Percentiles rank a stretch among this genome's conserved stretches.
phyloP scores from a whole-genome alignment of 2,113 vertebrate species.

The Ptilonorhynchus violaceus region DNA sequence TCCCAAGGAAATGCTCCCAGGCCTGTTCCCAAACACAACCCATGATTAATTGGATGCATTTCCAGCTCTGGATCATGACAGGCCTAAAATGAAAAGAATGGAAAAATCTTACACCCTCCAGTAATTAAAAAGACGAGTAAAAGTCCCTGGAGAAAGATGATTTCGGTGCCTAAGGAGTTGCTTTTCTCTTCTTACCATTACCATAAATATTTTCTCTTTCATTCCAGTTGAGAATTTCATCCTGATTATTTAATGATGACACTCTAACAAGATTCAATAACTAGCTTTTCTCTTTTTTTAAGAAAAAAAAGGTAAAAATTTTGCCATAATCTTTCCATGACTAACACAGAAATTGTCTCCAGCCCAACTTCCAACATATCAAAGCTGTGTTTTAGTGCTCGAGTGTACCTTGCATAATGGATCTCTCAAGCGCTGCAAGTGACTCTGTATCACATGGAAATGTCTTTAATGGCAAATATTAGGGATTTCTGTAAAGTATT shows the following conservation, averaged over 20 bases:
- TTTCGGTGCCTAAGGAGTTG: not conserved
- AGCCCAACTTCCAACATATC: not conserved
- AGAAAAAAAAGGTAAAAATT: not conserved
- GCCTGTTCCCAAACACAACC: not conserved
- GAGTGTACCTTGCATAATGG: not conserved
- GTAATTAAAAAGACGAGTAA: not conserved
- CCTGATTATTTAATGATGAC: not conserved
- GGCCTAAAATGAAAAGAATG: not conserved
- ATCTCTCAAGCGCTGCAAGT: not conserved
- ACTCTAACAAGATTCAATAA: not conserved
- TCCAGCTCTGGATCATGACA: not conserved
- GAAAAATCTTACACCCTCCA: not conserved
- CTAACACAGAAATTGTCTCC: not conserved
- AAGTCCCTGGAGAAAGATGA: not conserved
- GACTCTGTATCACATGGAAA: not conserved
- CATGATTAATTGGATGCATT: not conserved
- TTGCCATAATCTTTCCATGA: not conserved
- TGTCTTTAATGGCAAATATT: not conserved
- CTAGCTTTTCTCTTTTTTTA: not conserved
- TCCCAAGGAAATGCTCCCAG: not conserved
- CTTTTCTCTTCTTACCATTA: not conserved
- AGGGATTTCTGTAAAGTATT: not conserved
- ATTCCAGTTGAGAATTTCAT: not conserved
- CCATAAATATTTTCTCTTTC: conserved; percentile 7
- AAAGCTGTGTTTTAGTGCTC: not conserved